Evolutionary conservation across 2,797 vertebrate genomes (phyloP).

Genomic region (Gymnothorax reevesii): DNA sequence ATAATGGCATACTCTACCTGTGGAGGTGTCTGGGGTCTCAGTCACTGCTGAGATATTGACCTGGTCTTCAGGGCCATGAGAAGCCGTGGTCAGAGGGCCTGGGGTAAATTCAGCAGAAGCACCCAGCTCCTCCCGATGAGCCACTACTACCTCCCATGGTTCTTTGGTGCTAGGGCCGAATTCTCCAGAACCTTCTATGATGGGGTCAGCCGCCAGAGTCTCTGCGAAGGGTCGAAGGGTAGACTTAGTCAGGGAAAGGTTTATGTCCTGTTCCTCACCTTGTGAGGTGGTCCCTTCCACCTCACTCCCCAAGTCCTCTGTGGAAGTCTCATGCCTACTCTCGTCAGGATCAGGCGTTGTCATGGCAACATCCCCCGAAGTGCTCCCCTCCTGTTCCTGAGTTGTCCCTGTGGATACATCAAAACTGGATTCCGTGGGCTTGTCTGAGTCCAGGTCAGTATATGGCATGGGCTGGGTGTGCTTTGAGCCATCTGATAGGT

Average conservation of each 20-base stretch:
- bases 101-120: conserved; percentile 36
- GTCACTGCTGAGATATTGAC: not conserved
- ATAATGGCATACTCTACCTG: not conserved
- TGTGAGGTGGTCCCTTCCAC: conserved; percentile 15
- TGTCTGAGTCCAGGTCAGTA: conserved; percentile 33
- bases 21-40: not conserved
- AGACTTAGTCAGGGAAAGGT: conserved; percentile 11
- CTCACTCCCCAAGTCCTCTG: conserved; percentile 30
- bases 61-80: not conserved
- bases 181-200: not conserved
- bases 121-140: conserved; percentile 25
- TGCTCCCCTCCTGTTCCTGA: conserved; percentile 20
- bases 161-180: not conserved
- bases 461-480: conserved; percentile 54
- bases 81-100: conserved; percentile 23
- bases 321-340: conserved; percentile 1
- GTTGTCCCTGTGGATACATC: conserved; percentile 27
- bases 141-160: not conserved
- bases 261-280: conserved; percentile 33
- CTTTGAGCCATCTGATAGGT: conserved; percentile 35
- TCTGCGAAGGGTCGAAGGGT: not conserved
- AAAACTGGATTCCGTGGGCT: conserved; percentile 34
- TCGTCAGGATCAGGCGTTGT: not conserved
- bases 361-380: conserved; percentile 1
- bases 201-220: not conserved